phyloP scores from a whole-genome alignment of 2,797 vertebrate species.

The Myripristis murdjan region DNA sequence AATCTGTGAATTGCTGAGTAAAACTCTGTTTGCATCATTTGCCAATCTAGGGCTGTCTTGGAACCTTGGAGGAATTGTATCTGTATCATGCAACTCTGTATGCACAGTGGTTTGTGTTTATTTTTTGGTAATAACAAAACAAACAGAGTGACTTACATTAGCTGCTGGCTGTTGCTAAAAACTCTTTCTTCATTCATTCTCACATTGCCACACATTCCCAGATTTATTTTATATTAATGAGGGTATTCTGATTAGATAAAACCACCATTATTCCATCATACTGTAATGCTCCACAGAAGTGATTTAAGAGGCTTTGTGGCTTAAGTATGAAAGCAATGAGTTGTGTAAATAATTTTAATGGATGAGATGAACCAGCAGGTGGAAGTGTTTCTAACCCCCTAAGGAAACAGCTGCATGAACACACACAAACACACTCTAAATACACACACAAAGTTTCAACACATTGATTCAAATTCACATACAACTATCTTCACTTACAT shows the following conservation, averaged over 20 bases:
- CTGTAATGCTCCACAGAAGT: not conserved
- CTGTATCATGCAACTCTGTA: too few species aligned
- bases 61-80: too few species aligned
- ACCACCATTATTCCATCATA: not conserved
- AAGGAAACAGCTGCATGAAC: not conserved
- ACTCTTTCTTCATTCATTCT: not conserved
- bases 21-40: too few species aligned
- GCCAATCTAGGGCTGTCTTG: too few species aligned
- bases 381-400: not conserved
- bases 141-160: not conserved
- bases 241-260: not conserved
- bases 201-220: not conserved
- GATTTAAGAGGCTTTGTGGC: constrained; percentile 2
- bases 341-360: not conserved
- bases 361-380: constrained; percentile 6
- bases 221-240: not conserved
- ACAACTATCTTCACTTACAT: not conserved
- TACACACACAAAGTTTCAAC: not conserved
- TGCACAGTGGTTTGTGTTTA: too few species aligned
- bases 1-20: too few species aligned
- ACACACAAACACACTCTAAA: not conserved
- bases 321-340: not conserved
- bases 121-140: not conserved
- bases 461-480: not conserved
- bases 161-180: too few species aligned